Percentiles rank a stretch among this genome's conserved stretches.
phyloP scores from a whole-genome alignment of 2,888 invertebrate genomes.

The Dryadula phaetusa region DNA sequence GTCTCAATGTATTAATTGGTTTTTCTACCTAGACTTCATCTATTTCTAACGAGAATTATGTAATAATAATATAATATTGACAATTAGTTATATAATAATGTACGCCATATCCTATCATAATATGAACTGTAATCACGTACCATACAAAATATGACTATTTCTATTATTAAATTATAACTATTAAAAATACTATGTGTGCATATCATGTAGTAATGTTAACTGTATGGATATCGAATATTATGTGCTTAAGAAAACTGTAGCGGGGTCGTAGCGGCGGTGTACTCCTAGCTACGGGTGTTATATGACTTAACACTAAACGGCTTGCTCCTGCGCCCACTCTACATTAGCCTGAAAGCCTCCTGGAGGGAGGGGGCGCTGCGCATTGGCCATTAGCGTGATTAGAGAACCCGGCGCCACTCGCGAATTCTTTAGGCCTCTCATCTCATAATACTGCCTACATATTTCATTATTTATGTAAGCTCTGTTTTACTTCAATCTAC shows the following conservation, averaged over 20 bases:
- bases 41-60: no score
- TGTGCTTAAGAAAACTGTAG: conserved; percentile 49
- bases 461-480: conserved; percentile 83
- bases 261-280: conserved; percentile 43
- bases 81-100: no score
- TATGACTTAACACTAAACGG: conserved; percentile 64
- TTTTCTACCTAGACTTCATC: background rate
- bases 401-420: conserved; percentile 72
- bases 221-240: background rate
- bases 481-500: conserved; percentile 75
- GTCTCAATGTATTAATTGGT: background rate
- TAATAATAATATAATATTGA: no score
- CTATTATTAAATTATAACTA: no score
- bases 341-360: conserved; percentile 78
- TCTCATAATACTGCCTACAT: conserved; percentile 82
- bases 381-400: conserved; percentile 85
- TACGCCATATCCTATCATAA: background rate
- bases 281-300: conserved; percentile 58
- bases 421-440: conserved; percentile 82
- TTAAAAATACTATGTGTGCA: background rate
- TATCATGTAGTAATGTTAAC: background rate
- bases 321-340: conserved; percentile 43
- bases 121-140: no score
- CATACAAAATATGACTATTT: no score
- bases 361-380: conserved; percentile 64